These are phyloP conservation scores for Tipula confusa DNA, from an alignment of 2,888 invertebrate genomes.

Conservation along the genomic window DNA sequence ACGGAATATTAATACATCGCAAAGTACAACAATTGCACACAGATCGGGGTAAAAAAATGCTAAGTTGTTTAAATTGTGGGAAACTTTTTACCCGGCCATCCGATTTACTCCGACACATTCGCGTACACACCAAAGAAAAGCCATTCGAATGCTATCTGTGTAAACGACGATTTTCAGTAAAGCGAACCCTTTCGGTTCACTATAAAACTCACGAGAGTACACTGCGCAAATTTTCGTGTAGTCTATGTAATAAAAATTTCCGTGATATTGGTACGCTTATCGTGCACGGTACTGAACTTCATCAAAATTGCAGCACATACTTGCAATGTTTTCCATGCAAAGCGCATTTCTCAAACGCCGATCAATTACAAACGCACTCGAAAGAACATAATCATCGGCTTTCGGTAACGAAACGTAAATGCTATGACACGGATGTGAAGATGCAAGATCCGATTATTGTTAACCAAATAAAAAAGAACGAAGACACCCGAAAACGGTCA, in stretches of 20 bases:
- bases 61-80: not conserved
- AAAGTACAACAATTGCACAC: not conserved
- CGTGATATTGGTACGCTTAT: not conserved
- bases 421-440: not conserved
- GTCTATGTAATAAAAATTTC: not conserved
- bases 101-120: constrained; percentile 3
- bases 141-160: constrained; percentile 41
- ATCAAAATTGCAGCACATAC: not conserved
- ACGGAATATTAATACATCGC: not conserved
- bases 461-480: constrained; percentile 35
- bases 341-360: not conserved
- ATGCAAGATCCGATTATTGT: not conserved
- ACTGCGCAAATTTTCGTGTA: not conserved
- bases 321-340: not conserved
- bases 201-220: constrained; percentile 33
- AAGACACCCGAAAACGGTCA: constrained; percentile 34
- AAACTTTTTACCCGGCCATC: constrained; percentile 26
- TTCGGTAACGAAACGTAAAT: not conserved
- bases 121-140: constrained; percentile 36
- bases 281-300: not conserved
- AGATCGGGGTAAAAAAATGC: not conserved
- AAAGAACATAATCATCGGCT: not conserved
- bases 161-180: constrained; percentile 33
- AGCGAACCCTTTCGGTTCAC: constrained; percentile 33
- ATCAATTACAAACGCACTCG: not conserved